phyloP scores from a whole-genome alignment of 2,113 vertebrate genomes.

The Prionailurus viverrinus region DNA sequence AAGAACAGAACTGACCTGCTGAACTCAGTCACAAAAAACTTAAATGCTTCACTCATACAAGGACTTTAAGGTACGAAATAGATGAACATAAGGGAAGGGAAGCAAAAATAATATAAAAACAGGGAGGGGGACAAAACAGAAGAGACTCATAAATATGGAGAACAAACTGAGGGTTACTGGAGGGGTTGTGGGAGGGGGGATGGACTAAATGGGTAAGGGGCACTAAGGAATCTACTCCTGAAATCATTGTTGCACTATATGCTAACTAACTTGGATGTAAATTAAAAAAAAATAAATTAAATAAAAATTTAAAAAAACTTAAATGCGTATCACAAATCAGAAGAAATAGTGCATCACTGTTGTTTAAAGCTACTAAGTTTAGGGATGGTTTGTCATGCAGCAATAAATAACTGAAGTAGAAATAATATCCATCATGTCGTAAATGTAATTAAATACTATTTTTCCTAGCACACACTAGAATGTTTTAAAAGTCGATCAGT shows the following conservation, averaged over 20 bases:
- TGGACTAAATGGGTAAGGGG: too few relatives aligned
- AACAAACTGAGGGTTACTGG: too few relatives aligned
- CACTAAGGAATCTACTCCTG: too few relatives aligned
- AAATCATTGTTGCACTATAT: too few relatives aligned
- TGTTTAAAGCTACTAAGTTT: not conserved
- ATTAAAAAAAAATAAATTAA: too few relatives aligned
- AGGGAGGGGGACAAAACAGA: too few relatives aligned
- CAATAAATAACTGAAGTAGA: conserved; percentile 41
- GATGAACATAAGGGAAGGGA: too few relatives aligned
- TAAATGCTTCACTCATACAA: not conserved
- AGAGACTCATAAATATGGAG: too few relatives aligned
- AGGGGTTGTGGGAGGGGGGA: too few relatives aligned
- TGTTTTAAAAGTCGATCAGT: conserved; percentile 29
- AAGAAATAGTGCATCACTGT: not conserved
- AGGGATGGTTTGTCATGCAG: not conserved
- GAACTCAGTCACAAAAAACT: not conserved
- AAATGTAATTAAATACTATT: conserved; percentile 18
- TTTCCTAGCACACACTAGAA: not conserved
- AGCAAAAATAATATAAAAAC: too few relatives aligned
- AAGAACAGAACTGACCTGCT: not conserved
- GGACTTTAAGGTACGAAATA: too few relatives aligned
- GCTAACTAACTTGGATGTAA: too few relatives aligned
- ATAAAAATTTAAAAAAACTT: not conserved
- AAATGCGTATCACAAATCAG: not conserved
- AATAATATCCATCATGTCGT: conserved; percentile 21